Base-by-base conservation (phyloP, 2,113 vertebrate species). In the Manacus vitellinus region DNA sequence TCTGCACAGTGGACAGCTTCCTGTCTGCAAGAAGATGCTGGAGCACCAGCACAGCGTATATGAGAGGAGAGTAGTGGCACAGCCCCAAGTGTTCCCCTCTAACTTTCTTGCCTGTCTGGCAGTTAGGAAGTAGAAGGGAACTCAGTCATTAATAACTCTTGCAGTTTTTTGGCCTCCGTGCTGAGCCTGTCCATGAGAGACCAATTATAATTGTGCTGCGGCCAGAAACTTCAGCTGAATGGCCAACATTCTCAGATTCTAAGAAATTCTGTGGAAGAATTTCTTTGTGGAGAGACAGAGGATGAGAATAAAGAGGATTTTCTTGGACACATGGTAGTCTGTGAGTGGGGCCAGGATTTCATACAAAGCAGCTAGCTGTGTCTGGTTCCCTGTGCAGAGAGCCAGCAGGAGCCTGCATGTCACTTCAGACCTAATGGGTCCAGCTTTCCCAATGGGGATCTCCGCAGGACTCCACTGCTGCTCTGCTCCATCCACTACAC, bases 81-180 rank as follows among this genome's bases (percentile, higher is more conserved):
- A 0, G 83, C 61, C 93, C 80, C 93, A 95, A 95, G 88, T 78
- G 76, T 88, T 95, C 70, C 65, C 51, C 56, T 92, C 86, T 95
- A 84, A 88, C 61, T 96, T 89, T 86, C 86, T 92, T 92, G 92
- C 63, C 66, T 92, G 91, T 88, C 86, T 96, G 94, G 92, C 76
- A 30, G 4, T 94, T 94, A 94, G 92, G 94, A 95, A 95, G 86
- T 86, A 73, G 83, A 94, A 94, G 76, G 73, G 49, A 95, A 87
- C 80, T 95, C 86, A 82, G 94, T 93, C 95, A 94, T 96, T 96
- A 96, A 97, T 95, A 93, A 96, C 83, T 35, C 28, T 94, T 95
- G 92, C 96, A 96, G 76, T 68, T 94, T 97, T 95, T 92, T 96
- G 94, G 96, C 96, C 79, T 96, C 82, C 1, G 1, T 4, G 6